Evolutionary conservation across 2,113 vertebrate species (phyloP), one percentile per base, ranked within the genome.

Genomic region (Hemicordylus capensis): DNA sequence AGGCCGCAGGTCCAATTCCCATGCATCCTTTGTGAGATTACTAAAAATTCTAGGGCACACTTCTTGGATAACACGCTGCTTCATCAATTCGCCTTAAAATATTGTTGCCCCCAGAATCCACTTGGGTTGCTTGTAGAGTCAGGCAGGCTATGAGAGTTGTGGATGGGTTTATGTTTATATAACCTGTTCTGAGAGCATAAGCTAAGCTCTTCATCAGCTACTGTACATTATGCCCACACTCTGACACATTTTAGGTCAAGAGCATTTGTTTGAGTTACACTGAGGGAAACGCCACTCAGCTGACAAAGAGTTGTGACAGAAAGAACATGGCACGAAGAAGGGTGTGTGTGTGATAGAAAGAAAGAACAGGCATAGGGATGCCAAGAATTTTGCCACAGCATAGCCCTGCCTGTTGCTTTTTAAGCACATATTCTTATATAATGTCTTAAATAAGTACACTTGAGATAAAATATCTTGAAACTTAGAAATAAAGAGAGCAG

Each of bases 391-490:
- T 0, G 31, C n/a, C 74, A 80, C 12, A 12, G 69, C 31, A 67
- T 48, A 73, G 15, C 73, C 39, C 11, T 10, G 8, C 4, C 54
- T 54, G 26, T n/a, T 37, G 76, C 17, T 51, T 44, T 42, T 67
- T 39, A 24, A 67, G 31, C 20, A 2, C 42, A n/a, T 61, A 58
- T 61, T 11, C 1, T 31, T 61, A 34, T 63, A 63, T 26, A 9
- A 63, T 46, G 26, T 64, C 64, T 26, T 22, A 17, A 0, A 1
- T 0, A 1, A 0, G 0, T 31, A 46, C 0, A 0, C 66, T 66
- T 26, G 64, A 42, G 20, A 14, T 44, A 80, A 48, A 17, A 4
- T 22, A 31, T 1, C 1, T 22, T 69, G 80, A 58, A 82, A 89
- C 54, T 6, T 20, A 54, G 46, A 42, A 1, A 0, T 66, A 82